Percentiles rank a stretch among this genome's conserved stretches.
These are phyloP conservation scores for Eremobia ochroleuca DNA, from an alignment of 2,888 invertebrate species.

Conservation along the genomic window DNA sequence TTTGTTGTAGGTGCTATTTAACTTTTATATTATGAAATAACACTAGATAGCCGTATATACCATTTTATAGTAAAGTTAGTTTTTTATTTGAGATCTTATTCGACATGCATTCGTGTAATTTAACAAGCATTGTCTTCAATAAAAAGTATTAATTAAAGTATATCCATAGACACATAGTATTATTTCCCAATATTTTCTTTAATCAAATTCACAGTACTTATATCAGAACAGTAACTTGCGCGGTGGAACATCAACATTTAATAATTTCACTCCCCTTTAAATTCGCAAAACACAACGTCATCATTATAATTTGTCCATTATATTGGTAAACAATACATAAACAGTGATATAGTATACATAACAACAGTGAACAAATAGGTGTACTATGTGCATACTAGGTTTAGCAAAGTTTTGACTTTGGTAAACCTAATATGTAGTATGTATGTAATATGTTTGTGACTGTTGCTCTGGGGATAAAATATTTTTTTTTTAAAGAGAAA, in stretches of 20 bases:
- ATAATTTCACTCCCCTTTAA: conserved; percentile 77
- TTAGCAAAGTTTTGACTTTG: conserved; percentile 33
- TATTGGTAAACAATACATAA: conserved; percentile 75
- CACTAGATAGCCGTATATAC: background rate
- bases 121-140: background rate
- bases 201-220: conserved; percentile 26
- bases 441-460: too few species aligned
- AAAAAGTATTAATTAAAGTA: background rate
- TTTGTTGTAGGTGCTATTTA: conserved; percentile 1
- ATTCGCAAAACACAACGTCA: conserved; percentile 82
- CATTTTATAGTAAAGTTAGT: background rate
- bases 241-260: conserved; percentile 47
- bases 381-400: conserved; percentile 35
- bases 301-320: conserved; percentile 69
- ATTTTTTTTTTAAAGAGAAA: background rate
- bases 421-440: too few species aligned
- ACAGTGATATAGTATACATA: conserved; percentile 75
- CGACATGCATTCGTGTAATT: background rate
- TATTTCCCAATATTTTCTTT: conserved; percentile 19
- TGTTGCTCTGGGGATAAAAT: background rate
- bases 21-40: conserved; percentile 36
- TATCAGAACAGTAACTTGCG: conserved; percentile 36
- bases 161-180: conserved; percentile 19
- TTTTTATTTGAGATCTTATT: background rate
- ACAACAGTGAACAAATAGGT: conserved; percentile 74